Percentiles rank a stretch among this genome's conserved stretches.
Evolutionary conservation across 1,140 invertebrate genomes (phyloP).

Genomic region (Anastrepha obliqua): DNA sequence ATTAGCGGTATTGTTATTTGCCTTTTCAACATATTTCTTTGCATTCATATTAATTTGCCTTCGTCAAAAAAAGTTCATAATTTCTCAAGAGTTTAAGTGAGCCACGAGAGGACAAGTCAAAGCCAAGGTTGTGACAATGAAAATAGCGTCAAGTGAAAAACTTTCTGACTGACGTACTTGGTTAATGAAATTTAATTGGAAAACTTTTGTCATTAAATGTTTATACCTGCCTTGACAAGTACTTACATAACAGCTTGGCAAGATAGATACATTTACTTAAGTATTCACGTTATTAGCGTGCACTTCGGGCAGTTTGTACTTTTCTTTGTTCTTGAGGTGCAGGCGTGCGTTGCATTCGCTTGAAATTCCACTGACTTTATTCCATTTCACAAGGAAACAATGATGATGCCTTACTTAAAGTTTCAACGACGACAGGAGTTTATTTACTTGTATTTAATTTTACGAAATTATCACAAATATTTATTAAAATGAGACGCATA

Average conservation of each 20-base stretch:
- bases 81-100: slow-evolving; percentile 34
- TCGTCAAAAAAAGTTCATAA: slow-evolving; percentile 35
- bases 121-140: slow-evolving; percentile 20
- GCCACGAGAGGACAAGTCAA: not conserved
- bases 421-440: no score
- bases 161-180: not conserved
- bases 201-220: slow-evolving; percentile 51
- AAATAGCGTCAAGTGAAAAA: not conserved
- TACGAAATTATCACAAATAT: no score
- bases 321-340: not conserved
- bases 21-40: not conserved
- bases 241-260: no score
- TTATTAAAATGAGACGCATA: no score
- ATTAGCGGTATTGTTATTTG: slow-evolving; percentile 3
- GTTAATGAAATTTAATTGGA: slow-evolving; percentile 51
- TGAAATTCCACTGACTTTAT: not conserved
- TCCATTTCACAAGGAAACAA: not conserved
- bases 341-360: not conserved
- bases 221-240: not conserved
- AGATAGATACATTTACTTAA: not conserved
- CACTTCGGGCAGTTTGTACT: not conserved
- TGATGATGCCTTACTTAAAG: not conserved
- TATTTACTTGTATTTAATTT: no score
- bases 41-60: not conserved
- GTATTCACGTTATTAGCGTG: slow-evolving; percentile 1